These are phyloP conservation scores for Apotomis turbidana DNA, from an alignment of 2,888 invertebrate genomes.

Conservation along the genomic window DNA sequence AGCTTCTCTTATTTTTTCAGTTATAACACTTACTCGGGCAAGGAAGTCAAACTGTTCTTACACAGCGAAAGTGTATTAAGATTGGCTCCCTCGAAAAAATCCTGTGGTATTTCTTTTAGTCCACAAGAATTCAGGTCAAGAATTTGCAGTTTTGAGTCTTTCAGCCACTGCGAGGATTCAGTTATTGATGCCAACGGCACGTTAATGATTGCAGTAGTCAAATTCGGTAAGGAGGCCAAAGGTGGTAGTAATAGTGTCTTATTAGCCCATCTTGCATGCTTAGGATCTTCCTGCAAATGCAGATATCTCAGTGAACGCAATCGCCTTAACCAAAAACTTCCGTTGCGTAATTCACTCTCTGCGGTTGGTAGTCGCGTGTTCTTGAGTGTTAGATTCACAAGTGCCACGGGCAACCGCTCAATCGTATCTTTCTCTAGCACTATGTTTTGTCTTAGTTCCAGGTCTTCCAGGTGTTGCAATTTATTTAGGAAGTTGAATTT, in stretches of 20 bases:
- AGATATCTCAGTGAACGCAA: conserved; percentile 11
- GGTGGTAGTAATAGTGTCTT: not conserved
- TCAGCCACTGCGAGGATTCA: not conserved
- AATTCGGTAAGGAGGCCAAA: not conserved
- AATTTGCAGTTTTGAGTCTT: not conserved
- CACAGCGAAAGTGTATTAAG: not conserved
- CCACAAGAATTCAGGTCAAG: not conserved
- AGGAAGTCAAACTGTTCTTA: not conserved
- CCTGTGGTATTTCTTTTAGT: not conserved
- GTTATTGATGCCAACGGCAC: not conserved
- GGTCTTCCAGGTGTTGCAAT: conserved; percentile 3
- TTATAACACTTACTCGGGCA: conserved; percentile 18
- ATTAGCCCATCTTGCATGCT: not conserved
- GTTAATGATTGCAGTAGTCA: not conserved
- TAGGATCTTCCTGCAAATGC: not conserved
- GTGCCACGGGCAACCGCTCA: conserved; percentile 6
- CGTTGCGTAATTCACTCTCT: not conserved
- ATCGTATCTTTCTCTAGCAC: not conserved
- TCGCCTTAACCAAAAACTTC: conserved; percentile 5
- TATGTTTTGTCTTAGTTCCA: not conserved
- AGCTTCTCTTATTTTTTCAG: not conserved
- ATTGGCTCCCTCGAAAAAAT: not conserved
- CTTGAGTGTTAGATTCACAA: not conserved
- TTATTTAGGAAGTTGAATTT: conserved; percentile 8
- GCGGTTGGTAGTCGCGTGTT: not conserved